Evolutionary conservation across 2,797 vertebrate species (phyloP), one percentile per base, ranked within the genome.

Genomic region (Phoeniculus purpureus): DNA sequence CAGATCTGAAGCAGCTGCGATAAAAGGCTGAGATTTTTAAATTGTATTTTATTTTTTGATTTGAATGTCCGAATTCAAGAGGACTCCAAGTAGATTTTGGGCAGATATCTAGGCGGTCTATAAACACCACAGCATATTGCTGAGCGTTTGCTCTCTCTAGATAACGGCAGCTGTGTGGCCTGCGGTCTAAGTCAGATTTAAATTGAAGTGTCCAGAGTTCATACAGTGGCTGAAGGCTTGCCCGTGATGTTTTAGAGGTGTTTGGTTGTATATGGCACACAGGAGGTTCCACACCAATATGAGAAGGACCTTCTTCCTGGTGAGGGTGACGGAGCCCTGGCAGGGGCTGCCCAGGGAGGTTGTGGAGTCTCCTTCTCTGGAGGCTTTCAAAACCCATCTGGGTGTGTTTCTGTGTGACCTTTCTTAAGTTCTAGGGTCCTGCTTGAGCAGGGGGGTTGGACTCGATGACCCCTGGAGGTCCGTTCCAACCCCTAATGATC

Each of bases 161-260:
- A 75, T 90, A 90, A 85, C 75, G 71, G 85, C 94, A 94, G 92
- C 86, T 92, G 79, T 73, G 78, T 90, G 81, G 92, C 93, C 92
- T 92, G 92, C 66, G 89, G 92, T 78, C n/a, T 40, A 40, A 40
- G 15, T 10, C 40, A 40, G 40, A 15, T 40, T 40, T 10, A 40
- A 40, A 40, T 10, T 40, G 40, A 40, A 40, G 40, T 40, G 40
- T n/a, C n/a, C n/a, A n/a, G n/a, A n/a, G n/a, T n/a, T n/a, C n/a
- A n/a, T n/a, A n/a, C n/a, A n/a, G n/a, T n/a, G n/a, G n/a, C n/a
- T n/a, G n/a, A n/a, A n/a, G n/a, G n/a, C n/a, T n/a, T n/a, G n/a
- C n/a, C n/a, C n/a, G n/a, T n/a, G n/a, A n/a, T n/a, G n/a, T n/a
- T n/a, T n/a, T n/a, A n/a, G n/a, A n/a, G n/a, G n/a, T n/a, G n/a